Conservation (phyloP, 2,888 invertebrate species). For the Saturnia pavonia region DNA sequence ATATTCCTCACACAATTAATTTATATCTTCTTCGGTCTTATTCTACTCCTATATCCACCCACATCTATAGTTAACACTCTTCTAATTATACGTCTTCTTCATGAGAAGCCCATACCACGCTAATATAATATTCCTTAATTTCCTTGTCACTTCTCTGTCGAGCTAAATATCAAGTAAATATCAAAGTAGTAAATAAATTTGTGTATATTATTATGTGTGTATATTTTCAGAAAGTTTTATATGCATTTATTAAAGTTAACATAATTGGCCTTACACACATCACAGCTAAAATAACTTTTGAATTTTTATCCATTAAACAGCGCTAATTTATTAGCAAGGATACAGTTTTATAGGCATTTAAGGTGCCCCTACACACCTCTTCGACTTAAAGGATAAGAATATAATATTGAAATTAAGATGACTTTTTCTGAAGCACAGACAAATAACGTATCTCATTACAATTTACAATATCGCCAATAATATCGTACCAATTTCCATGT, state of each 20-base stretch:
- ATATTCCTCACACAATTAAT: no score
- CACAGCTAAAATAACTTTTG: not conserved
- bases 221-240: not conserved
- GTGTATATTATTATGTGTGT: not conserved
- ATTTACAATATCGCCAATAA: constrained; percentile 3
- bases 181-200: not conserved
- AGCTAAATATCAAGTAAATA: not conserved
- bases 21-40: no score
- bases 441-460: constrained; percentile 2
- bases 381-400: not conserved
- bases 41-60: no score
- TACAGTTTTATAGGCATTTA: not conserved
- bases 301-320: not conserved
- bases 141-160: not conserved
- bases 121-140: no score
- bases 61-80: no score
- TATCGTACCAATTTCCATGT: constrained; percentile 36
- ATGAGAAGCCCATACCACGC: no score
- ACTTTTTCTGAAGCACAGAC: not conserved
- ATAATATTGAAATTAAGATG: not conserved
- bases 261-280: not conserved
- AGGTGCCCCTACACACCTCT: not conserved
- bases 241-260: not conserved
- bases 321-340: not conserved
- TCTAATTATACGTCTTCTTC: no score